Conservation (phyloP, 2,888 invertebrate genomes). For the Folsomia manolachei region DNA sequence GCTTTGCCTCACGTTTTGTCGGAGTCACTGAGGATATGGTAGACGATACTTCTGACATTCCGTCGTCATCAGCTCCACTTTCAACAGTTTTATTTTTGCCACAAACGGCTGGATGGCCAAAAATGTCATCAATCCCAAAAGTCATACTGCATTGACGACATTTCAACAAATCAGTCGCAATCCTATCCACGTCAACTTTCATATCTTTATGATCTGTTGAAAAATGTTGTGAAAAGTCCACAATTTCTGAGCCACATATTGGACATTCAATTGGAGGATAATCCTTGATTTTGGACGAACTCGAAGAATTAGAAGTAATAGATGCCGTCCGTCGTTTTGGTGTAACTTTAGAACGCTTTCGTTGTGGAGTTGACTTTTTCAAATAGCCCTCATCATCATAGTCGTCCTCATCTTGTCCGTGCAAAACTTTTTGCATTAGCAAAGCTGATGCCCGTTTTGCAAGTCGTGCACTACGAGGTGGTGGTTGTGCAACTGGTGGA, state of each 20-base stretch:
- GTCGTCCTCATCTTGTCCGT: slow-evolving; percentile 11
- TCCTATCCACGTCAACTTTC: slow-evolving; percentile 37
- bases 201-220: slow-evolving; percentile 41
- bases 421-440: slow-evolving; percentile 16
- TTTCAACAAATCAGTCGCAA: slow-evolving; percentile 36
- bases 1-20: neutral
- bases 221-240: slow-evolving; percentile 43
- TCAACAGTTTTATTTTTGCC: slow-evolving; percentile 23
- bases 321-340: neutral
- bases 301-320: neutral
- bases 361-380: too few relatives aligned
- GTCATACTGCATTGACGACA: slow-evolving; percentile 46
- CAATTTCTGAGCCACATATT: slow-evolving; percentile 41
- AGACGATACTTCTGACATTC: neutral
- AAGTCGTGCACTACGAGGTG: slow-evolving; percentile 45
- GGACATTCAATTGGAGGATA: slow-evolving; percentile 46
- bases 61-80: slow-evolving; percentile 15
- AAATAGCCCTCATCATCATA: neutral
- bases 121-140: slow-evolving; percentile 45
- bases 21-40: neutral
- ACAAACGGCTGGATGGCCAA: slow-evolving; percentile 42
- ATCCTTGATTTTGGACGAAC: too few relatives aligned
- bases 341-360: neutral
- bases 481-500: slow-evolving; percentile 14
- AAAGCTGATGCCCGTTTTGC: slow-evolving; percentile 31